Percentiles rank a stretch among this genome's conserved stretches.
These are phyloP conservation scores for Tetramorium bicarinatum DNA, from an alignment of 2,888 invertebrate genomes.

Conservation along the genomic window DNA sequence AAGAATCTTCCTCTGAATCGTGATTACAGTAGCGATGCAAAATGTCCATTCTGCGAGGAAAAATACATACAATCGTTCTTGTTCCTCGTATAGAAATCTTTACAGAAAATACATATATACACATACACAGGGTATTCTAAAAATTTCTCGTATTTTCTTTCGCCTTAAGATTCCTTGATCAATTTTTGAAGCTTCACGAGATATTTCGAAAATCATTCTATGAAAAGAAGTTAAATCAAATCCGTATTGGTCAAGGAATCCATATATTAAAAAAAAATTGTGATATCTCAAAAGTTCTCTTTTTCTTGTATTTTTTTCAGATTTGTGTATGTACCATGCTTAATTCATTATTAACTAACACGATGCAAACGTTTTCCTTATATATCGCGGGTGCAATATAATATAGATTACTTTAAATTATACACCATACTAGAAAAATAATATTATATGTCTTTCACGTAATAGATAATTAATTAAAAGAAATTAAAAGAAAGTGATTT, in stretches of 20 bases:
- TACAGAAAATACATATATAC: conserved; percentile 3
- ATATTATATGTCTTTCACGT: conserved; percentile 17
- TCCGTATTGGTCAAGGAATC: conserved; percentile 6
- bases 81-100: conserved; percentile 6
- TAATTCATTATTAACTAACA: not conserved
- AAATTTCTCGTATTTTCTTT: not conserved
- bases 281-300: not conserved
- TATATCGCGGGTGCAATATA: conserved; percentile 28
- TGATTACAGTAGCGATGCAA: not conserved
- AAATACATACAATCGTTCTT: conserved; percentile 20
- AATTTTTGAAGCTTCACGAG: conserved; percentile 6
- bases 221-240: not conserved
- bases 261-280: not conserved
- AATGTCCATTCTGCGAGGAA: conserved; percentile 15
- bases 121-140: conserved; percentile 16
- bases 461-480: conserved; percentile 19
- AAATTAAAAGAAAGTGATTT: conserved; percentile 12
- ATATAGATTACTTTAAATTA: conserved; percentile 6
- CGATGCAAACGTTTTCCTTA: not conserved
- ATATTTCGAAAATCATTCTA: not conserved
- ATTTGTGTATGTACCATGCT: not conserved
- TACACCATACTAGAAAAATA: not conserved
- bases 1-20: conserved; percentile 15
- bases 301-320: conserved; percentile 16
- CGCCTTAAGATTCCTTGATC: not conserved